Conservation (phyloP, 1,140 invertebrate species). For the Solenopsis invicta region DNA sequence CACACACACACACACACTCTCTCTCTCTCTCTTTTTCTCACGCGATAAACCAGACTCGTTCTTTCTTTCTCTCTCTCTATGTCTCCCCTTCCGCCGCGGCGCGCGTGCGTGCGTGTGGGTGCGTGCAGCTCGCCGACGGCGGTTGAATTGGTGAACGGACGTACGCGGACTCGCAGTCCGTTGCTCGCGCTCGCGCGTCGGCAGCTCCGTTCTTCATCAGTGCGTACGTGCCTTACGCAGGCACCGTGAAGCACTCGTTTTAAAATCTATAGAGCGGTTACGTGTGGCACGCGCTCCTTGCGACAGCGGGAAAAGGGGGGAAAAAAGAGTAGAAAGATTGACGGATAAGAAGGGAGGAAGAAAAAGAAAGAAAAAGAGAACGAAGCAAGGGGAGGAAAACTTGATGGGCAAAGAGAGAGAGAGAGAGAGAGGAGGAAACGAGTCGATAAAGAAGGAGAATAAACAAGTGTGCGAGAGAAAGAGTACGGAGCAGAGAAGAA, state of each 20-base stretch:
- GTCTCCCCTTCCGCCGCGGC: neutral
- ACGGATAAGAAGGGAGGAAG: neutral
- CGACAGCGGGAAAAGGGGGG: conserved; percentile 28
- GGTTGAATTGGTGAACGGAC: conserved; percentile 72
- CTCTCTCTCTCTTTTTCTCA: conserved; percentile 9
- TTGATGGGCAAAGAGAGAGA: neutral
- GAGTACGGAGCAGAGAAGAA: neutral
- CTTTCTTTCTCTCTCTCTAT: neutral
- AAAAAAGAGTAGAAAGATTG: neutral
- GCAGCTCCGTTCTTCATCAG: conserved; percentile 73
- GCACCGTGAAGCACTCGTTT: conserved; percentile 63
- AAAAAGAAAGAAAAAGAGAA: neutral
- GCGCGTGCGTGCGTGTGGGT: conserved; percentile 36
- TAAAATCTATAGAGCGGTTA: conserved; percentile 51
- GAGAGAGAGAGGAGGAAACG: neutral
- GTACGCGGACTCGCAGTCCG: conserved; percentile 58
- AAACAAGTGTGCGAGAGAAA: conserved; percentile 35
- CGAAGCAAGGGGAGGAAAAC: neutral
- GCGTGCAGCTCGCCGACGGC: conserved; percentile 46
- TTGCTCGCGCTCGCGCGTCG: conserved; percentile 49
- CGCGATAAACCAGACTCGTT: conserved; percentile 15
- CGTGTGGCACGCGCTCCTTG: conserved; percentile 66
- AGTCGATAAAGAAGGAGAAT: neutral
- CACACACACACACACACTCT: too few species aligned
- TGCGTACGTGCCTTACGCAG: conserved; percentile 69